Conservation (phyloP, 2,888 invertebrate species). For the Nysson spinosus region DNA sequence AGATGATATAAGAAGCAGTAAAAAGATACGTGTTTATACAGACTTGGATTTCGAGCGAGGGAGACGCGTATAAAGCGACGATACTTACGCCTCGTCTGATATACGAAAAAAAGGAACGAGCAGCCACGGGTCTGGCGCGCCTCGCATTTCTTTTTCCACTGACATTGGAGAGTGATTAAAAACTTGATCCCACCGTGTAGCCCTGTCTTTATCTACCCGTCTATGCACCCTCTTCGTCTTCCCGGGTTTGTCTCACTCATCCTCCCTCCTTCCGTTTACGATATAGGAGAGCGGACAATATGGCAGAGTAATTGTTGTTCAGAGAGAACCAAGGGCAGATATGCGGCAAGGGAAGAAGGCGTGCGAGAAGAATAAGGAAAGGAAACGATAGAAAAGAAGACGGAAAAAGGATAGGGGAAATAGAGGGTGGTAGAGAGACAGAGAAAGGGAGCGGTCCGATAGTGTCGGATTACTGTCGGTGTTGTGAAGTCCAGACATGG, state of each 20-base stretch:
- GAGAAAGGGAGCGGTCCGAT: slow-evolving; percentile 50
- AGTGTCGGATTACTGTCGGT: slow-evolving; percentile 69
- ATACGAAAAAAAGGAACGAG: slow-evolving; percentile 13
- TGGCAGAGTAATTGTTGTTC: slow-evolving; percentile 69
- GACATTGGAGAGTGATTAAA: slow-evolving; percentile 72
- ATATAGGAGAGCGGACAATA: slow-evolving; percentile 65
- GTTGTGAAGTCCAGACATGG: slow-evolving; percentile 69
- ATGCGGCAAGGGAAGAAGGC: slow-evolving; percentile 8
- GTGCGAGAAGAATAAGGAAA: slow-evolving; percentile 13
- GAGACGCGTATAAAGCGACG: slow-evolving; percentile 11
- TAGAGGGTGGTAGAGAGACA: background rate
- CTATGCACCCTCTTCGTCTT: slow-evolving; percentile 43
- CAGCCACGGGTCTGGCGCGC: slow-evolving; percentile 20
- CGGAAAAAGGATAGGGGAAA: slow-evolving; percentile 1
- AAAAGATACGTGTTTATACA: slow-evolving; percentile 29
- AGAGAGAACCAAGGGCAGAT: slow-evolving; percentile 37
- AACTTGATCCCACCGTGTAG: slow-evolving; percentile 65
- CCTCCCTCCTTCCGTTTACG: slow-evolving; percentile 54
- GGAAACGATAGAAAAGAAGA: slow-evolving; percentile 4
- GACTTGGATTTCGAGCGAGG: slow-evolving; percentile 5
- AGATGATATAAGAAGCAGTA: slow-evolving; percentile 19
- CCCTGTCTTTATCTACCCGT: slow-evolving; percentile 58
- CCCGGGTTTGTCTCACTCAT: slow-evolving; percentile 26
- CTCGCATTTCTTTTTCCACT: slow-evolving; percentile 60
- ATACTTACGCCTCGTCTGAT: slow-evolving; percentile 37